Evolutionary conservation across 2,113 vertebrate genomes (phyloP).

Genomic region (Hemiscyllium ocellatum): DNA sequence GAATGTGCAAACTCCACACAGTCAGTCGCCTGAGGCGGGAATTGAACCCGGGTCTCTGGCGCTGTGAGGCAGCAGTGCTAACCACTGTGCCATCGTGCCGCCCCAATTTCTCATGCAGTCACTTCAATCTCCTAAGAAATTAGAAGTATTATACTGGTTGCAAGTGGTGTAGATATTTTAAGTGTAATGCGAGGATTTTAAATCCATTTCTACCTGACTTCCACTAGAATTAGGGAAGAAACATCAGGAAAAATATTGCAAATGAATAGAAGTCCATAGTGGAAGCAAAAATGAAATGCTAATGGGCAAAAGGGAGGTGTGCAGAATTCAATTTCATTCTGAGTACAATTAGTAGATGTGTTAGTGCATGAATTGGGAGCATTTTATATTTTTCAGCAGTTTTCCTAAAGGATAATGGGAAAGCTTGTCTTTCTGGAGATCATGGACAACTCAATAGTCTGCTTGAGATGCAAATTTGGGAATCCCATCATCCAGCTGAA

Average conservation of each 20-base stretch:
- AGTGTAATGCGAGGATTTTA: not conserved
- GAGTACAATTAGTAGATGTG: not conserved
- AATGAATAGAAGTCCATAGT: not conserved
- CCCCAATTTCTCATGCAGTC: too few relatives aligned
- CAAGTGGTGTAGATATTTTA: not conserved
- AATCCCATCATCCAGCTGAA: not conserved
- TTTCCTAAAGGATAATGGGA: not conserved
- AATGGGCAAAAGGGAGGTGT: not conserved
- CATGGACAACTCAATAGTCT: not conserved
- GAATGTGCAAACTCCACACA: too few relatives aligned
- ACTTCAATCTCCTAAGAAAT: not conserved
- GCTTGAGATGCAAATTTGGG: not conserved
- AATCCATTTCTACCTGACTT: not conserved
- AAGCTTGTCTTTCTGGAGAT: not conserved
- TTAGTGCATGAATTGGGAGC: not conserved
- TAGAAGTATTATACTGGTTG: not conserved
- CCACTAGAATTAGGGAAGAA: not conserved
- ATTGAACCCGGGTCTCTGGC: too few relatives aligned
- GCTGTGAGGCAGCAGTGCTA: too few relatives aligned
- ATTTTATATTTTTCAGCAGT: not conserved
- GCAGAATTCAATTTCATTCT: not conserved
- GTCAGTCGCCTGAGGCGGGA: too few relatives aligned
- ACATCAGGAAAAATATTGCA: not conserved
- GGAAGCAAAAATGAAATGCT: not conserved
- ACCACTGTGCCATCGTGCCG: too few relatives aligned